phyloP scores from a whole-genome alignment of 2,797 vertebrate species.

The Alouatta caraya region DNA sequence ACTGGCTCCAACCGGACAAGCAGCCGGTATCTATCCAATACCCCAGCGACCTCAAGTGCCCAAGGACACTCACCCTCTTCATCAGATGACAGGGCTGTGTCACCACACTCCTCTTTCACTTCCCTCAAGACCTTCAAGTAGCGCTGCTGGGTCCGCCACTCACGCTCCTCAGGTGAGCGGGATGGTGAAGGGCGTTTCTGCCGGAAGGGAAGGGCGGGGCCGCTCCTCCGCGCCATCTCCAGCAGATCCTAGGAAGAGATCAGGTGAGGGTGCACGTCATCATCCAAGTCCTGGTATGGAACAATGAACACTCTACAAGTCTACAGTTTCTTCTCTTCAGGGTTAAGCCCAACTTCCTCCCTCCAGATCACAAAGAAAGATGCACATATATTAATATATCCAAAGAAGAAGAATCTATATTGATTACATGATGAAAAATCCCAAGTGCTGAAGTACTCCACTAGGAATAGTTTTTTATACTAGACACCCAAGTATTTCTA shows the following conservation, averaged over 20 bases:
- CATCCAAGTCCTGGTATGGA: not conserved
- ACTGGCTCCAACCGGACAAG: constrained; percentile 41
- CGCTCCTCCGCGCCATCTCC: constrained; percentile 91
- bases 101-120: constrained; percentile 95
- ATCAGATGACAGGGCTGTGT: constrained; percentile 94
- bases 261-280: rapidly evolving
- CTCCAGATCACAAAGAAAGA: not conserved
- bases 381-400: rapidly evolving
- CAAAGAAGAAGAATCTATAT: not conserved
- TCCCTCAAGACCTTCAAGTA: constrained; percentile 93
- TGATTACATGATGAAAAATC: not conserved
- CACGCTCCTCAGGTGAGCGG: constrained; percentile 89
- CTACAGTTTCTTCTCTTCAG: not conserved
- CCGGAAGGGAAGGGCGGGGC: constrained; percentile 88
- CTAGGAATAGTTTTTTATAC: not conserved
- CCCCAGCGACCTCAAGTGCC: not conserved
- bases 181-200: constrained; percentile 83
- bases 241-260: constrained; percentile 89
- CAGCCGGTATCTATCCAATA: not conserved
- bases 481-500: not conserved
- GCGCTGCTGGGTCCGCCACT: constrained; percentile 89
- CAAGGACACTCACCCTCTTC: constrained; percentile 90
- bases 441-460: not conserved
- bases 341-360: not conserved
- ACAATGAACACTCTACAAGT: not conserved